These are phyloP conservation scores for Nyctibius grandis DNA, from an alignment of 2,797 vertebrate genomes.

Conservation along the genomic window DNA sequence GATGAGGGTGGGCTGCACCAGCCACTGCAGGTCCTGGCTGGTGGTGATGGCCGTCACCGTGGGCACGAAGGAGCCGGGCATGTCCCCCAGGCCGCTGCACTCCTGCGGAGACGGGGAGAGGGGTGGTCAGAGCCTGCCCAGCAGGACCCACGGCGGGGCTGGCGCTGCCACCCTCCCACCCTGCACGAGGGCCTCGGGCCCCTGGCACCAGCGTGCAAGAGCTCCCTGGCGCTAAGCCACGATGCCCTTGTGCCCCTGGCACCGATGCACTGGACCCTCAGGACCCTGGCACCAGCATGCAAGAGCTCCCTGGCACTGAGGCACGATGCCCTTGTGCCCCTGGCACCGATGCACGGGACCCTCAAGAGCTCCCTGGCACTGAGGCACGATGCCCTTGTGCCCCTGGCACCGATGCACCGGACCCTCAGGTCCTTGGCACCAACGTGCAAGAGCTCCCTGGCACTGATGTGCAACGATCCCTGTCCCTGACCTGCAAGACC, in stretches of 20 bases:
- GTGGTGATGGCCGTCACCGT: constrained; percentile 98
- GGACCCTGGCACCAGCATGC: no score
- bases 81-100: constrained; percentile 89
- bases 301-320: no score
- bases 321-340: rapidly evolving
- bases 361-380: not conserved
- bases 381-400: not conserved
- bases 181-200: no score
- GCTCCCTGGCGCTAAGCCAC: no score
- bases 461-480: rapidly evolving
- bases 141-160: not conserved
- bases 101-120: constrained; percentile 76
- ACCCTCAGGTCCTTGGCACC: no score
- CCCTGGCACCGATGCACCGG: rapidly evolving
- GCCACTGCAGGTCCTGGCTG: constrained; percentile 98
- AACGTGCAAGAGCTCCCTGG: not conserved
- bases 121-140: not conserved
- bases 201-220: not conserved
- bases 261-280: no score
- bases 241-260: no score
- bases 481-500: no score
- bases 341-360: no score
- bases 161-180: not conserved
- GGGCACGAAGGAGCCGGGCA: constrained; percentile 95
- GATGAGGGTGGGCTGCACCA: constrained; percentile 94